Base-by-base conservation (phyloP, 2,797 vertebrate species). In the Caiman crocodilus region DNA sequence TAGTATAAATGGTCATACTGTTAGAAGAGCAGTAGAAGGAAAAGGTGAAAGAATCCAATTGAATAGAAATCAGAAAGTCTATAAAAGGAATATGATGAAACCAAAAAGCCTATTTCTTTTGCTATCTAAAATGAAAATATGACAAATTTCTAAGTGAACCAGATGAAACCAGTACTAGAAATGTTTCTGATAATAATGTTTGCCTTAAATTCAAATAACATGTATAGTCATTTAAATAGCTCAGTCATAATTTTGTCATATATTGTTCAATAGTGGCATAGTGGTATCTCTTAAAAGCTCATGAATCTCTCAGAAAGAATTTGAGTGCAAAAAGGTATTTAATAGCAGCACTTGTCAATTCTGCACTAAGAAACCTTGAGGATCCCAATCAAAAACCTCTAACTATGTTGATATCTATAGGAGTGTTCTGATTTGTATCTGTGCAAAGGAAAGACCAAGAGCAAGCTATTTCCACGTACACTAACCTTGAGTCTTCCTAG, bases 61-160 rank as follows among this genome's bases (percentile, higher is more conserved):
- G 67, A 92, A 84, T 90, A 88, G 67, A 90, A 82, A 88, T 93
- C 95, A 75, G 88, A 94, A 87, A 91, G 30, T 42, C 28, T 90
- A 87, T 79, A 50, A 90, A 85, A 95, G 35, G 76, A 79, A 84
- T 67, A 58, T 58, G 61, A 64, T 84, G 23, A 58, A 79, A 76
- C 73, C 87, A 95, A 90, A 76, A 89, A 92, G 64, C 5, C 90
- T 90, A 89, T 84, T 67, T 7, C 57, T 95, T 94, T 82, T 80
- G 42, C 74, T 80, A 73, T 20, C 57, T 42, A 23, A 79, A 75
- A 94, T 88, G 92, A 78, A 90, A 84, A 67, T 25, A 35, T 10
- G 26, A 63, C 57, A 79, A 67, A 92, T 20, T 76, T 92, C 57
- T 9, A 85, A 81, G 83, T 90, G 83, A 95, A 76, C 35, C 79